Evolutionary conservation across 2,888 invertebrate genomes (phyloP).

Genomic region (Dinocampus coccinellae): DNA sequence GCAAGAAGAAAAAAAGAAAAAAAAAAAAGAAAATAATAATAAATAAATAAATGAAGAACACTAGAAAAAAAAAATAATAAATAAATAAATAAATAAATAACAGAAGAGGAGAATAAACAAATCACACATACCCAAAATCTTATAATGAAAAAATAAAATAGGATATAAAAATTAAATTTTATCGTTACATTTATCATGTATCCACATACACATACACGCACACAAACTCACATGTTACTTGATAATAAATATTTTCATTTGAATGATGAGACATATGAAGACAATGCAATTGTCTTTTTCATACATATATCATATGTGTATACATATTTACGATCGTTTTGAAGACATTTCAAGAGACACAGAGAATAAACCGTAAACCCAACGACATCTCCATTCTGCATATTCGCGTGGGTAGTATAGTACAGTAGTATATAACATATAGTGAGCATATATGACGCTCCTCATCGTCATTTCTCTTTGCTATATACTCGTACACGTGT

Average conservation of each 20-base stretch:
- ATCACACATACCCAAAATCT: not conserved
- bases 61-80: not conserved
- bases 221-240: too few relatives aligned
- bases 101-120: not conserved
- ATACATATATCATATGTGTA: not conserved
- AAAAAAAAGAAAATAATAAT: not conserved
- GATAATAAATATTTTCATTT: not conserved
- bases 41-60: not conserved
- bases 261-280: not conserved
- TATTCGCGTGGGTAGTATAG: conserved; percentile 22
- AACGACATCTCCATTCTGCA: conserved; percentile 26
- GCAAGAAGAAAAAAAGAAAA: conserved; percentile 13
- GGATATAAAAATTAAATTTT: not conserved
- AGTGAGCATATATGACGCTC: not conserved
- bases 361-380: conserved; percentile 20
- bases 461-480: not conserved
- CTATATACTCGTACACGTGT: too few relatives aligned
- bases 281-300: conserved; percentile 4
- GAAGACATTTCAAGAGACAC: conserved; percentile 3
- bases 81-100: too few relatives aligned
- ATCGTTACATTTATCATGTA: not conserved
- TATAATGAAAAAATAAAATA: not conserved
- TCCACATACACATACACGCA: not conserved
- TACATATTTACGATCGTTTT: conserved; percentile 27
- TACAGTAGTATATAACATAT: not conserved